phyloP scores from a whole-genome alignment of 2,888 invertebrate species.

The Cheilosia vernalis region DNA sequence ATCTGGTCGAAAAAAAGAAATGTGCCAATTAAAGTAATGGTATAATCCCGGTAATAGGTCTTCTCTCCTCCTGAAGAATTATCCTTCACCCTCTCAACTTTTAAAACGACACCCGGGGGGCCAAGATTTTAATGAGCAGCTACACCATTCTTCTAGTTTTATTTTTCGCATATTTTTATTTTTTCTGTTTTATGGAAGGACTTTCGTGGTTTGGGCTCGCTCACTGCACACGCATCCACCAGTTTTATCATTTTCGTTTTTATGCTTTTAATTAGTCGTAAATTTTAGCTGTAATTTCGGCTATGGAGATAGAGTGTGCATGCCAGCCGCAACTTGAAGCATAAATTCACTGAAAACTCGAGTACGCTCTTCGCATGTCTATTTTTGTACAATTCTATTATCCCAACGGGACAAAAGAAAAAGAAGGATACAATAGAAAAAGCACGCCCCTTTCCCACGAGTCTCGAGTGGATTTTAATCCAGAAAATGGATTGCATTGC shows the following conservation, averaged over 20 bases:
- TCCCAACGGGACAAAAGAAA: background rate
- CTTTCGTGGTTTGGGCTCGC: background rate
- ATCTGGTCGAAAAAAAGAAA: background rate
- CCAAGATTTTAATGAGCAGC: slow-evolving; percentile 13
- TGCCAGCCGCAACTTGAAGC: background rate
- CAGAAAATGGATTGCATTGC: slow-evolving; percentile 28
- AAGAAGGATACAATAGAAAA: background rate
- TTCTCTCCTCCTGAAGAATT: background rate
- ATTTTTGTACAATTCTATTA: background rate
- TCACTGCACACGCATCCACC: background rate
- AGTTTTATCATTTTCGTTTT: slow-evolving; percentile 8
- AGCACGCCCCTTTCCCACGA: slow-evolving; percentile 2
- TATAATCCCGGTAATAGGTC: slow-evolving; percentile 31
- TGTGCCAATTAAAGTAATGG: slow-evolving; percentile 51
- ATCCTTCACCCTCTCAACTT: slow-evolving; percentile 4
- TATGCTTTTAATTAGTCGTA: slow-evolving; percentile 11
- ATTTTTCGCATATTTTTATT: background rate
- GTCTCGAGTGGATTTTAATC: slow-evolving; percentile 34
- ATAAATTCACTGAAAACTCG: background rate
- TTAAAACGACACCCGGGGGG: slow-evolving; percentile 1
- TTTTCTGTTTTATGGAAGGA: background rate
- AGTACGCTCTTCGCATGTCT: background rate
- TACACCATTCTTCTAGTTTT: background rate
- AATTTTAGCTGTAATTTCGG: background rate
- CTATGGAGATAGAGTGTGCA: background rate